Evolutionary conservation across 2,113 vertebrate species (phyloP).

Genomic region (Mormyrus iriodes): DNA sequence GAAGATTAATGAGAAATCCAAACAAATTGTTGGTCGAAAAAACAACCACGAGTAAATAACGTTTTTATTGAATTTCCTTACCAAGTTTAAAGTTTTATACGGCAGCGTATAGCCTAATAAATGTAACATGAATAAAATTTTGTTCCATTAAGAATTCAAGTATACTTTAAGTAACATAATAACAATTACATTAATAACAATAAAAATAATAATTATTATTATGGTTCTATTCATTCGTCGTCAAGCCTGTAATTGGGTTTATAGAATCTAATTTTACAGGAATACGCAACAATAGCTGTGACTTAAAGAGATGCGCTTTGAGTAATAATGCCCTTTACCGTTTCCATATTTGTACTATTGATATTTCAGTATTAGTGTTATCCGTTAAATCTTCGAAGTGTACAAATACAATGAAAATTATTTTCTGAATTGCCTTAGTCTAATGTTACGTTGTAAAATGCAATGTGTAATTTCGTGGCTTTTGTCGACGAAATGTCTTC

Average conservation of each 20-base stretch:
- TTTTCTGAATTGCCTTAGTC: background rate
- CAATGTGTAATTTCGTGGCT: background rate
- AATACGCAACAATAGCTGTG: background rate
- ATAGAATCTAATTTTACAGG: background rate
- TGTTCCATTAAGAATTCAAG: background rate
- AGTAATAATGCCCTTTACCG: background rate
- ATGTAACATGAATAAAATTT: background rate
- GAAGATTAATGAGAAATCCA: background rate
- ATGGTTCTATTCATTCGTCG: background rate
- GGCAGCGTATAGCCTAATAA: background rate
- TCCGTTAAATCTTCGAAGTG: background rate
- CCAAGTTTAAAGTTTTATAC: background rate
- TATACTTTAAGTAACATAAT: background rate
- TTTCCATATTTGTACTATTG: background rate
- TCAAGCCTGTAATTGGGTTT: background rate
- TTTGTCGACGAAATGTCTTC: background rate
- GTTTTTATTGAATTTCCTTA: background rate
- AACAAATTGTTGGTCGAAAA: background rate
- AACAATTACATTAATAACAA: background rate
- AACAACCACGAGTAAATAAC: background rate
- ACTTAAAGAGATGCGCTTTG: background rate
- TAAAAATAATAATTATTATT: background rate
- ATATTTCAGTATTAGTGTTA: background rate
- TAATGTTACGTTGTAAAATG: background rate
- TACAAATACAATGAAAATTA: background rate